Percentiles rank a stretch among this genome's conserved stretches.
phyloP scores from a whole-genome alignment of 2,888 invertebrate genomes.

The Latheticus oryzae region DNA sequence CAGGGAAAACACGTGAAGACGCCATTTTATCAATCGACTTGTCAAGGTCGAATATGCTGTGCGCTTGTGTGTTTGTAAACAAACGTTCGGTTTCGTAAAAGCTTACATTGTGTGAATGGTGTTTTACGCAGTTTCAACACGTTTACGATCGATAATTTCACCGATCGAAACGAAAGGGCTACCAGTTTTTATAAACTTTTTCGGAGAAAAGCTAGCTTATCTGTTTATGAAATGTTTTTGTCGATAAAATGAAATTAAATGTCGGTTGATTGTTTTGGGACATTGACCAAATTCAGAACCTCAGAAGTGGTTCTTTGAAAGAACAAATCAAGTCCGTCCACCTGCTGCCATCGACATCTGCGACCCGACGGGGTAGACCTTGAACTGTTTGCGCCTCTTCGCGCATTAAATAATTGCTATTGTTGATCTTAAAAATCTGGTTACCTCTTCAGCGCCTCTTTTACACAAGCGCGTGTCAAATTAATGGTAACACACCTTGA shows the following conservation, averaged over 20 bases:
- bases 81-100: conserved; percentile 35
- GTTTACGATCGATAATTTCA: conserved; percentile 8
- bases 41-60: conserved; percentile 35
- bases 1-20: conserved; percentile 37
- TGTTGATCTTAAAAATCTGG: too few species aligned
- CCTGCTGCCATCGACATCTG: conserved; percentile 38
- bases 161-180: conserved; percentile 7
- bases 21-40: conserved; percentile 40
- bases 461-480: neutral
- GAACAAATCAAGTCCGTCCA: conserved; percentile 21
- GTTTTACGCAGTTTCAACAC: conserved; percentile 13
- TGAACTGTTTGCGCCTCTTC: conserved; percentile 25
- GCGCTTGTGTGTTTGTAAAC: conserved; percentile 40
- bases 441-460: neutral
- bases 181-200: too few species aligned
- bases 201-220: neutral
- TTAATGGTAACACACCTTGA: conserved; percentile 5
- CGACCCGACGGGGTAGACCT: conserved; percentile 28
- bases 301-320: conserved; percentile 10
- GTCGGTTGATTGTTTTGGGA: conserved; percentile 5
- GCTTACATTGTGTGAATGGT: conserved; percentile 16
- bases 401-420: conserved; percentile 18
- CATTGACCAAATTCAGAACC: conserved; percentile 28
- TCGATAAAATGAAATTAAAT: too few species aligned
- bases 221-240: neutral